Percentiles rank a stretch among this genome's conserved stretches.
phyloP scores from a whole-genome alignment of 1,140 invertebrate genomes.

The Adelges cooleyi region DNA sequence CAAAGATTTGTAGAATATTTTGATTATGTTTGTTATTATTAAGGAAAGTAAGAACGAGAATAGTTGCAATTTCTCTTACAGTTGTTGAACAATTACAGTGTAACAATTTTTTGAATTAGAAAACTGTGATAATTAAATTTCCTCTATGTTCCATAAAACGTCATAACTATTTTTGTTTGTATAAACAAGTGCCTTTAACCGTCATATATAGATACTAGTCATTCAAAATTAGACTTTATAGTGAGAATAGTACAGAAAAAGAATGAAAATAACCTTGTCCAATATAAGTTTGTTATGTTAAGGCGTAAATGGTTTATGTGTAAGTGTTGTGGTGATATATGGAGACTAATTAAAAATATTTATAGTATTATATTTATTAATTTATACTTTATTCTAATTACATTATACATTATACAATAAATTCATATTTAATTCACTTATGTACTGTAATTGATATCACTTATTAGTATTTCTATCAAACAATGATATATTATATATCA shows the following conservation, averaged over 20 bases:
- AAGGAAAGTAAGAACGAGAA: background rate
- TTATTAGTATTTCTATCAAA: too few relatives aligned
- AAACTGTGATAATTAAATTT: constrained; percentile 21
- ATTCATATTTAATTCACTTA: too few relatives aligned
- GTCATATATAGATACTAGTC: constrained; percentile 23
- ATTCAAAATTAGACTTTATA: constrained; percentile 27
- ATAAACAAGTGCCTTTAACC: constrained; percentile 23
- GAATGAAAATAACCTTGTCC: background rate
- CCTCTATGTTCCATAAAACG: constrained; percentile 6
- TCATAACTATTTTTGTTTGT: background rate
- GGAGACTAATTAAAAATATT: constrained; percentile 27
- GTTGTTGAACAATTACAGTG: background rate
- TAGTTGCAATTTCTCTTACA: background rate
- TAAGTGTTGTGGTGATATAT: constrained; percentile 18
- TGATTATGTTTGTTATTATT: background rate
- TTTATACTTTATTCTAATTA: constrained; percentile 13
- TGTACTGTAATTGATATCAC: constrained; percentile 9
- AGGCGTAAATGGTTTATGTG: background rate
- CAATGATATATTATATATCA: background rate
- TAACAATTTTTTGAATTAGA: constrained; percentile 17
- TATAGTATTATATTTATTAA: constrained; percentile 24
- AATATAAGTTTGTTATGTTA: constrained; percentile 2
- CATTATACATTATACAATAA: background rate
- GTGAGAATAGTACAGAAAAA: constrained; percentile 8
- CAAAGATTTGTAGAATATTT: constrained; percentile 3